These are phyloP conservation scores for Acrocyrtus sp. DNA, from an alignment of 2,888 invertebrate genomes.

Conservation along the genomic window DNA sequence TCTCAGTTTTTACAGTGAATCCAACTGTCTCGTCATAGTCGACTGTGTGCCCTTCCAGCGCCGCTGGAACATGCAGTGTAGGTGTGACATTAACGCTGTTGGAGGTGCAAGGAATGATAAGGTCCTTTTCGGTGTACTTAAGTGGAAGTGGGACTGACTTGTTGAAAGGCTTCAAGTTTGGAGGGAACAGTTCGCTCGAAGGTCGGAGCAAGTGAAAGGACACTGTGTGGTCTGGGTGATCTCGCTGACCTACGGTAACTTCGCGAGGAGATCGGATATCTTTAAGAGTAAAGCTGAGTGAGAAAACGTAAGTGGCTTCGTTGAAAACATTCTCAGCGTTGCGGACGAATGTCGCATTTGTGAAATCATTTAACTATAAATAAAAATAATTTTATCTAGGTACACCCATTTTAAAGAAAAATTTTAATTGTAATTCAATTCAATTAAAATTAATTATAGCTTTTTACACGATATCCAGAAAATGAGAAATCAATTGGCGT, in stretches of 20 bases:
- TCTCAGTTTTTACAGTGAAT: too few species aligned
- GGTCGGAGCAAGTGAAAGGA: slow-evolving; percentile 38
- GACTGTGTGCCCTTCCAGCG: too few species aligned
- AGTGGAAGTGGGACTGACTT: not conserved
- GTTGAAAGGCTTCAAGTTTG: slow-evolving; percentile 1
- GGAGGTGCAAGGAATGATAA: slow-evolving; percentile 40
- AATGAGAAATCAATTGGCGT: slow-evolving; percentile 39
- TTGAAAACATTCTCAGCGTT: slow-evolving; percentile 54
- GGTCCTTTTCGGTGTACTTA: slow-evolving; percentile 3
- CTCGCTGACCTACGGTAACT: slow-evolving; percentile 9
- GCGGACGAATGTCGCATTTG: slow-evolving; percentile 31
- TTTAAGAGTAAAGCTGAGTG: slow-evolving; percentile 24
- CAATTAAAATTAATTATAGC: too few species aligned
- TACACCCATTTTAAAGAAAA: too few species aligned
- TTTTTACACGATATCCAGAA: slow-evolving; percentile 37
- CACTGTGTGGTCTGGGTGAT: slow-evolving; percentile 5
- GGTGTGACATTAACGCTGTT: slow-evolving; percentile 18
- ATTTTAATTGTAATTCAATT: too few species aligned
- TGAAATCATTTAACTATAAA: slow-evolving; percentile 38
- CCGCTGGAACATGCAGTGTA: too few species aligned
- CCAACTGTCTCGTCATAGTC: too few species aligned
- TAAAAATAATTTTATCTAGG: not conserved
- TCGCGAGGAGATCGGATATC: slow-evolving; percentile 16
- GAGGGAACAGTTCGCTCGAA: slow-evolving; percentile 20
- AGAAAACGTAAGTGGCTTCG: slow-evolving; percentile 52